Conservation (phyloP, 1,140 invertebrate genomes). For the Coboldia fuscipes region DNA sequence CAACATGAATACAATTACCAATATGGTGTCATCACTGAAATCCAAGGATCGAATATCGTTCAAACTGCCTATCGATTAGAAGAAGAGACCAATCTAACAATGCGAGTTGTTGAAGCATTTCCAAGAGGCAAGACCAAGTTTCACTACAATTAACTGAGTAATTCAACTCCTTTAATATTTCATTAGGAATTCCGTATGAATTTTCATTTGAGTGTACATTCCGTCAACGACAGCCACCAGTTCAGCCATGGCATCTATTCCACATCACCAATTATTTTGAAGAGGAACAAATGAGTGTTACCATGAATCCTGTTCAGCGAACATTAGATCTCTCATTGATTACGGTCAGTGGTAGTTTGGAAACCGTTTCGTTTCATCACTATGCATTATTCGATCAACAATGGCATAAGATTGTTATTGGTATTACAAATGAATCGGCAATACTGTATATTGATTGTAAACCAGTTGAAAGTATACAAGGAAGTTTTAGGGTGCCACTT, state of each 20-base stretch:
- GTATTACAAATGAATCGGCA: constrained; percentile 36
- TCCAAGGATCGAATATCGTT: constrained; percentile 45
- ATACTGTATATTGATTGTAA: constrained; percentile 49
- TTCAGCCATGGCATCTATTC: constrained; percentile 39
- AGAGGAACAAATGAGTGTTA: constrained; percentile 40
- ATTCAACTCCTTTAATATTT: too few relatives aligned
- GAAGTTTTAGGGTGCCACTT: constrained; percentile 18
- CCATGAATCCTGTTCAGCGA: constrained; percentile 32
- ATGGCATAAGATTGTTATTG: constrained; percentile 62
- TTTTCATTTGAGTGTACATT: constrained; percentile 50
- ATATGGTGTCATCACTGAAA: constrained; percentile 38
- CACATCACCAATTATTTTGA: constrained; percentile 32
- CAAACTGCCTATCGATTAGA: constrained; percentile 60
- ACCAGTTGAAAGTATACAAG: constrained; percentile 9
- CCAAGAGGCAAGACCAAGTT: constrained; percentile 8
- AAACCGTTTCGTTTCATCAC: constrained; percentile 34
- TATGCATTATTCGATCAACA: constrained; percentile 42
- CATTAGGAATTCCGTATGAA: constrained; percentile 38
- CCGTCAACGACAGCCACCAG: constrained; percentile 30
- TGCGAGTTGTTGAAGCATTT: constrained; percentile 35
- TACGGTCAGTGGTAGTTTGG: constrained; percentile 30
- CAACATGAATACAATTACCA: constrained; percentile 25
- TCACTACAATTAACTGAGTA: not conserved
- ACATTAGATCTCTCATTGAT: constrained; percentile 38
- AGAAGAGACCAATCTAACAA: constrained; percentile 39